Conservation (phyloP, 2,888 invertebrate genomes). For the Trichogramma evanescens region DNA sequence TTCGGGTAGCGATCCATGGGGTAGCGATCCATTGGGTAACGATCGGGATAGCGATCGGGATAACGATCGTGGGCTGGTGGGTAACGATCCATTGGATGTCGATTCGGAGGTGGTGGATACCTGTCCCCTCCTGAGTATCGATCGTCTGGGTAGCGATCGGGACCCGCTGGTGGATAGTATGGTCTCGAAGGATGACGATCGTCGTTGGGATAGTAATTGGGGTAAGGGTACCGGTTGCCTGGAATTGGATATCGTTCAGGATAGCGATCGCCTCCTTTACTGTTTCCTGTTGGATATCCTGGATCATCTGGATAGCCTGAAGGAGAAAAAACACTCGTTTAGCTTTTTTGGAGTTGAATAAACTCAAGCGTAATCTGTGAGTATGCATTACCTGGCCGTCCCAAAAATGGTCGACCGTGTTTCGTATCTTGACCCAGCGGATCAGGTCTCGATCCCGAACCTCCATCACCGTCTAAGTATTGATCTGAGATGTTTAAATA, state of each 20-base stretch:
- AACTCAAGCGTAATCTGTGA: background rate
- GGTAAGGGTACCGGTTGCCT: slow-evolving; percentile 27
- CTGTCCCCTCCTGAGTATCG: slow-evolving; percentile 39
- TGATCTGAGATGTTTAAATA: slow-evolving; percentile 35
- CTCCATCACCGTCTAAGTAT: slow-evolving; percentile 43
- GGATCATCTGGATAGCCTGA: slow-evolving; percentile 35
- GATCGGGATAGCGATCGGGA: slow-evolving; percentile 11
- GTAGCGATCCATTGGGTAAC: slow-evolving; percentile 35
- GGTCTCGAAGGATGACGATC: slow-evolving; percentile 25
- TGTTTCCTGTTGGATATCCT: slow-evolving; percentile 30
- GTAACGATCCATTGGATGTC: slow-evolving; percentile 48
- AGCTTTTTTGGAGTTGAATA: background rate
- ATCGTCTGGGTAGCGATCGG: slow-evolving; percentile 24
- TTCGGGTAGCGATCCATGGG: slow-evolving; percentile 48
- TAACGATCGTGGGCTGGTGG: slow-evolving; percentile 35
- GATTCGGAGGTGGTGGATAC: slow-evolving; percentile 31
- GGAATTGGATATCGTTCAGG: slow-evolving; percentile 27
- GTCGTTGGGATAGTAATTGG: slow-evolving; percentile 29
- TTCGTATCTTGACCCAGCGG: slow-evolving; percentile 49
- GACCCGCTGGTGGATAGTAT: slow-evolving; percentile 20
- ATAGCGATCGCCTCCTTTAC: slow-evolving; percentile 23
- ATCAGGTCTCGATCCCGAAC: slow-evolving; percentile 45
- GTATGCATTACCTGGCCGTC: slow-evolving; percentile 36
- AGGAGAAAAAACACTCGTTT: background rate
- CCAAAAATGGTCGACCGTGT: slow-evolving; percentile 46